Evolutionary conservation across 2,797 vertebrate species (phyloP), one percentile per base, ranked within the genome.

Genomic region (Anguilla obscura): DNA sequence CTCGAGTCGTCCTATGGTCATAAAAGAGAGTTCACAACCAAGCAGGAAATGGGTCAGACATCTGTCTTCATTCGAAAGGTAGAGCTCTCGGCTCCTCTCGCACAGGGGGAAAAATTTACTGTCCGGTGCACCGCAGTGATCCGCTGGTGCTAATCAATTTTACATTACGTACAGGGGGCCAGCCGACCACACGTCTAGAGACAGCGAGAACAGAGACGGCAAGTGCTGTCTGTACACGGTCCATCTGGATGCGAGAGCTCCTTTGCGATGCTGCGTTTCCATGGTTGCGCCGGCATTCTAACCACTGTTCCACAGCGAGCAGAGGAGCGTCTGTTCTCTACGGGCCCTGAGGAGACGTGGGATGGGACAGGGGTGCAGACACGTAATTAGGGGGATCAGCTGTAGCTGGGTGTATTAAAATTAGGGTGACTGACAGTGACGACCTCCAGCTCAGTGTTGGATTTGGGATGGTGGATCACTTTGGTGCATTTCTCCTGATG

Each of bases 31-130:
- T 66, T 24, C 45, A 71, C 9, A 27, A 36, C 40, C 85, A 58
- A 56, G 58, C 5, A 6, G 7, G 27, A 84, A 84, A 84, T 84
- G 83, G 10, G 6, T 27, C 16, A 3, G 27, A 86, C 45, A 86
- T 86, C 63, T 33, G 86, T 87, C 50, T 80, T 80, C 71, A 79
- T 79, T 86, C 76, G 69, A 48, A 27, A 45, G 18, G 24, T 12
- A 86, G n/a, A 52, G 40, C 9, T 56, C 33, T 86, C 8, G 8
- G 27, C 33, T 86, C 69, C 52, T 21, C 56, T n/a, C 54, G n/a
- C n/a, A 79, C 52, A 18, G 76, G 2, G 52, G 52, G 52, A 80
- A 30, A 12, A 24, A 76, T 74, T 27, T n/a, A 87, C 52, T 45
- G 18, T 0, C 10, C 71, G 18, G 56, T 9, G 21, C 27, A 69